Evolutionary conservation across 1,140 invertebrate genomes (phyloP), one percentile per base, ranked within the genome.

Genomic region (Cyclina sinensis): DNA sequence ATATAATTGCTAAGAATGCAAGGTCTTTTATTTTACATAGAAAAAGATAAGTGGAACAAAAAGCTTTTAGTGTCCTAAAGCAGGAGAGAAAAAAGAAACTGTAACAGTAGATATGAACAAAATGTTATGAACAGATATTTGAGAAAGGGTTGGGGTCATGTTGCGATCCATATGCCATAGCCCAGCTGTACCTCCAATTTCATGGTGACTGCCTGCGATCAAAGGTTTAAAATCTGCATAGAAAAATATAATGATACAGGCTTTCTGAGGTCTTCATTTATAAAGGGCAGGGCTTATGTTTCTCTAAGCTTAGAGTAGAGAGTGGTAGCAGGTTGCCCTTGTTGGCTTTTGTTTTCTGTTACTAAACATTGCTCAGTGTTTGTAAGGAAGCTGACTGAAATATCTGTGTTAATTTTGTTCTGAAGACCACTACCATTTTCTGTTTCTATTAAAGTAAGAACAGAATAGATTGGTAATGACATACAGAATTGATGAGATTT

Each of bases 121-220:
- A 54, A 54, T 54, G 51, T 54, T 54, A 12, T 54, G 12, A 54
- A 14, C 51, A 3, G 21, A 18, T 54, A 27, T 62, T 62, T 4
- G 14, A 62, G 24, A n/a, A 62, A 62, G 57, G 3, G n/a, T 27
- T 27, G 4, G 51, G 51, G 21, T 54, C 51, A 62, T 27, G 27
- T 27, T 27, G 24, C 12, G 24, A 54, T 51, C 30, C 74, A 54
- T 74, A 51, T 48, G 70, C 1, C 48, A 16, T 30, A 24, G 16
- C 21, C 21, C 46, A 78, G 74, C 74, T 78, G 74, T 78, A 51
- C 24, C 74, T 35, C 30, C 30, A 51, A 78, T 51, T 51, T 78
- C 27, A 78, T 51, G 74, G 46, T 78, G 43, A 48, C 46, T 78
- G 74, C 2, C 18, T 54, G 43, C 30, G 74, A 78, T 78, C 74